These are phyloP conservation scores for Nannoperca australis DNA, from an alignment of 2,797 vertebrate species.

Conservation along the genomic window DNA sequence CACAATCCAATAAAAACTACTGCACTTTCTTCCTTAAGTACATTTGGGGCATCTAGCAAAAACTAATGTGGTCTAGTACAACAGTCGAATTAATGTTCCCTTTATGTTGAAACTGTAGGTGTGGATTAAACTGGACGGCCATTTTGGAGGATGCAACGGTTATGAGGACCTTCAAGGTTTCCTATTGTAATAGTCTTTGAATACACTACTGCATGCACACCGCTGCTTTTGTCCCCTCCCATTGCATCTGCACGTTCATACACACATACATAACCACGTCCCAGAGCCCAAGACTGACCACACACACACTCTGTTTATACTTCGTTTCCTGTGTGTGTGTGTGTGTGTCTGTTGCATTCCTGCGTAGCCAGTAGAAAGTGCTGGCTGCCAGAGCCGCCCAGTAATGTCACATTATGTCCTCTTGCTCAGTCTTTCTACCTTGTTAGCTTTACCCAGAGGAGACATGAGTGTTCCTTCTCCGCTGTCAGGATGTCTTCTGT, in stretches of 20 bases:
- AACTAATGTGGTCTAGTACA: too few species aligned
- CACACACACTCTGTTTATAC: constrained; percentile 65
- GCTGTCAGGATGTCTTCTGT: too few species aligned
- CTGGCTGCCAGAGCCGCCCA: constrained; percentile 66
- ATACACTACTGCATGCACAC: constrained; percentile 12
- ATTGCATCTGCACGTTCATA: constrained; percentile 9
- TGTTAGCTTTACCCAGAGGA: not conserved
- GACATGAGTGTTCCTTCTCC: too few species aligned
- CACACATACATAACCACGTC: constrained; percentile 39
- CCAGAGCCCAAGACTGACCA: constrained; percentile 37
- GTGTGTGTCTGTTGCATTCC: constrained; percentile 73
- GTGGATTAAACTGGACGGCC: not conserved
- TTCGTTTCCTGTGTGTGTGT: constrained; percentile 66
- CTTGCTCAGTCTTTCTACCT: constrained; percentile 19
- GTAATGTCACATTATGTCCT: constrained; percentile 73
- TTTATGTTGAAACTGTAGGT: not conserved
- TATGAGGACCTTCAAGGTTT: not conserved
- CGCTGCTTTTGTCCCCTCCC: constrained; percentile 2
- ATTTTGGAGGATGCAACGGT: too few species aligned
- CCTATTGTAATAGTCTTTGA: not conserved
- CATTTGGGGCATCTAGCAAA: too few species aligned
- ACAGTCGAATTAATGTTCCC: too few species aligned
- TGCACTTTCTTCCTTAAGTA: not conserved
- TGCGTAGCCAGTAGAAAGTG: constrained; percentile 65
- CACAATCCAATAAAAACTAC: too few species aligned